Base-by-base conservation (phyloP, 2,797 vertebrate genomes). In the Kryptolebias ocellatus region DNA sequence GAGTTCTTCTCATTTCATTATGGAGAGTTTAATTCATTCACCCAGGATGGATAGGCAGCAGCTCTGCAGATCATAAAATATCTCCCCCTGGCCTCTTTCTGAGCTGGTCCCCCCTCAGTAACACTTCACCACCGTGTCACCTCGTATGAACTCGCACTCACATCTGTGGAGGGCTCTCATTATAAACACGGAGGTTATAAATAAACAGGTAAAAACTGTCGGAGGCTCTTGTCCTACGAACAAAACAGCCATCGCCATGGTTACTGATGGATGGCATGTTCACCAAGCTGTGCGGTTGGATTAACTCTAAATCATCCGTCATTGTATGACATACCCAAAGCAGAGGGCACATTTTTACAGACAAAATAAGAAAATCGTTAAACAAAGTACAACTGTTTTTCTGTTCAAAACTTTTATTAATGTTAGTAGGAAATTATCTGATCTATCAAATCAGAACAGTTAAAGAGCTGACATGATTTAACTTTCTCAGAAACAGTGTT, bases 181-280 rank as follows among this genome's bases (percentile, higher is more conserved):
- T 71, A 69, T 74, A 75, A 75, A 67, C 31, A 18, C 18, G 2
- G 16, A 61, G 45, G 61, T 59, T 74, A 73, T 69, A 81, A 85
- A 82, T 70, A 76, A 86, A 65, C 72, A 77, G 67, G 68, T 83
- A 56, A 80, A 24, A 42, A 78, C 67, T 63, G 67, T 54, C 28
- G 58, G 42, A 67, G 54, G 74, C 60, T 59, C 66, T 67, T 51
- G 72, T 65, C 42, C 51, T 59, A 51, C 37, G 51, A 31, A 45
- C 50, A 62, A 67, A 71, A 67, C 44, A 31, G 50, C 46, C 15
- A 8, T 86, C 50, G 15, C 80, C 67, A 84, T 83, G 81, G 76
- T 80, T 76, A 84, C 81, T 60, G 51, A 81, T 81, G 53, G 64
- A 58, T 2, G 28, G 47, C 31, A 15, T 45, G 39, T 55, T 63